Percentiles rank a stretch among this genome's conserved stretches.
Evolutionary conservation across 2,888 invertebrate genomes (phyloP).

Genomic region (Nasonia oneida): DNA sequence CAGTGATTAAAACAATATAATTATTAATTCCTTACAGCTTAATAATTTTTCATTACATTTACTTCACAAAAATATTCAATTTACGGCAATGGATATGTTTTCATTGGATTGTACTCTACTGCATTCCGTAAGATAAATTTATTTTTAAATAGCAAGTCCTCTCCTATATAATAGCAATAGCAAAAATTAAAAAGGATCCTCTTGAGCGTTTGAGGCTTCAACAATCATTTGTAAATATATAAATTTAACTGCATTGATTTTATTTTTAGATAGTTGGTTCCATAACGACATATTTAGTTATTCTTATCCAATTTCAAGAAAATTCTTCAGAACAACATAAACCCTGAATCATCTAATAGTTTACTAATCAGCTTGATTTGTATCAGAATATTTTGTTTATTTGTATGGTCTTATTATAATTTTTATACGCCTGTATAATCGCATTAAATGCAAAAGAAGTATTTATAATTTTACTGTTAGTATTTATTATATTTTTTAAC

Average conservation of each 20-base stretch:
- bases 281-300: constrained; percentile 57
- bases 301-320: constrained; percentile 60
- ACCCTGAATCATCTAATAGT: background rate
- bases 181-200: background rate
- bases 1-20: background rate
- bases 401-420: too few species aligned
- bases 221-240: background rate
- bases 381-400: too few species aligned
- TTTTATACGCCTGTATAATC: too few species aligned
- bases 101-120: constrained; percentile 57
- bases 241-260: background rate
- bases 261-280: constrained; percentile 58
- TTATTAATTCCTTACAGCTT: constrained; percentile 45
- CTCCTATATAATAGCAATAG: background rate
- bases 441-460: background rate
- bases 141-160: background rate
- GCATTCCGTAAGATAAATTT: constrained; percentile 56
- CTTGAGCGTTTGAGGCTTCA: background rate
- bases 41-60: constrained; percentile 57
- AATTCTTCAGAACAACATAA: constrained; percentile 18
- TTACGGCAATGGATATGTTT: constrained; percentile 56
- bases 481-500: background rate
- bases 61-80: constrained; percentile 55
- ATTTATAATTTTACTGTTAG: background rate
- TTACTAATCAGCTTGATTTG: too few species aligned